Conservation (phyloP, 2,888 invertebrate species). For the Eudasyphora cyanicolor region DNA sequence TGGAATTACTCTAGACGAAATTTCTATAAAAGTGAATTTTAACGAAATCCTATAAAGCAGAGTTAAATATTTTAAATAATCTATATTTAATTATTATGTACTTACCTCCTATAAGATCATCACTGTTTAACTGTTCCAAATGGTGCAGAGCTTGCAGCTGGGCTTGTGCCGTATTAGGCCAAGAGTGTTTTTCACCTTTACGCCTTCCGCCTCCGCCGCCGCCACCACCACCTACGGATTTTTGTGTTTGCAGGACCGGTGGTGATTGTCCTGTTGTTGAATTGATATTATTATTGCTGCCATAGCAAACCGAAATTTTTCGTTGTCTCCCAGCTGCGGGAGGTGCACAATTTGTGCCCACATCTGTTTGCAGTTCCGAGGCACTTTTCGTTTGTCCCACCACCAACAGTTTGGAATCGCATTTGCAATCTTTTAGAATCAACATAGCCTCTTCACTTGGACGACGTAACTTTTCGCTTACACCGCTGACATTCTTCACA, state of each 20-base stretch:
- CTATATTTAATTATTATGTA: neutral
- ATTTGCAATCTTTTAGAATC: constrained; percentile 81
- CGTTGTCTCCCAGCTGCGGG: constrained; percentile 70
- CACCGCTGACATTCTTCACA: constrained; percentile 75
- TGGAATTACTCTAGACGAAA: too few species aligned
- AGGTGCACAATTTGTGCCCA: neutral
- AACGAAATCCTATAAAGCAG: neutral
- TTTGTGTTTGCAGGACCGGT: constrained; percentile 49
- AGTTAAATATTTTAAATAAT: neutral
- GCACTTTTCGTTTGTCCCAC: neutral
- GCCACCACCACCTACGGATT: constrained; percentile 24
- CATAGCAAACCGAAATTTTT: constrained; percentile 77
- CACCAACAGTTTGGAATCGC: constrained; percentile 60
- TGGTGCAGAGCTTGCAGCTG: constrained; percentile 61
- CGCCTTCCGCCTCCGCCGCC: constrained; percentile 63
- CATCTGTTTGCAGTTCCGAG: neutral
- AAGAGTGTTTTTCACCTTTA: constrained; percentile 74
- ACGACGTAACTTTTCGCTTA: constrained; percentile 80
- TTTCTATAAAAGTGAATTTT: too few species aligned
- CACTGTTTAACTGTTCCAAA: constrained; percentile 63
- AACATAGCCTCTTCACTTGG: constrained; percentile 89
- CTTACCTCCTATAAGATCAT: constrained; percentile 53
- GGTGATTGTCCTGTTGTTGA: constrained; percentile 58
- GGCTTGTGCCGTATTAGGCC: constrained; percentile 80
- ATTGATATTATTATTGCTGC: constrained; percentile 70